phyloP scores from a whole-genome alignment of 2,113 vertebrate genomes.

The Pseudonaja textilis region DNA sequence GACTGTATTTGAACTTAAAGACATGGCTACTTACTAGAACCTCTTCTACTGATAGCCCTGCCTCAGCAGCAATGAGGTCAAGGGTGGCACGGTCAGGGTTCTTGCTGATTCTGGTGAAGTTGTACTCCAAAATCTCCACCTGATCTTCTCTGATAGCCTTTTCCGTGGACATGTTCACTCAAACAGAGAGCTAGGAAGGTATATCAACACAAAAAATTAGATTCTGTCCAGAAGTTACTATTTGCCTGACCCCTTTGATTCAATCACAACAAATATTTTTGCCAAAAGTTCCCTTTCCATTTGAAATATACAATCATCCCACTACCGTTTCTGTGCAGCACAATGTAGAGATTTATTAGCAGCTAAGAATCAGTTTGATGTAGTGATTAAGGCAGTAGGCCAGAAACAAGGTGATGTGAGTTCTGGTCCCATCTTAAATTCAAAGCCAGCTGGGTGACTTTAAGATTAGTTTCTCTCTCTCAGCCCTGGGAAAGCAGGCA shows the following conservation, averaged over 20 bases:
- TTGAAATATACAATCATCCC: not conserved
- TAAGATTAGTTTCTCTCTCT: not conserved
- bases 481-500: not conserved
- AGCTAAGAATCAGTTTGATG: not conserved
- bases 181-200: conserved; percentile 21
- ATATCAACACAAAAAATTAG: not conserved
- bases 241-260: not conserved
- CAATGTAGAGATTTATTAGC: not conserved
- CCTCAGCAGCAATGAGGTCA: conserved; percentile 74
- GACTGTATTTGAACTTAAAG: not conserved
- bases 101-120: conserved; percentile 75
- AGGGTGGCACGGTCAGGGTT: conserved; percentile 73
- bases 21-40: conserved; percentile 66
- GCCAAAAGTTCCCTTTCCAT: not conserved
- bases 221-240: not conserved
- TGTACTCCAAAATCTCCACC: conserved; percentile 74
- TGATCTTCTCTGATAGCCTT: conserved; percentile 69
- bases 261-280: not conserved
- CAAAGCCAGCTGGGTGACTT: not conserved
- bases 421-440: not conserved
- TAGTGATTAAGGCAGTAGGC: not conserved
- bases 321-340: not conserved
- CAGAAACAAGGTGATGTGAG: not conserved
- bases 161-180: conserved; percentile 60
- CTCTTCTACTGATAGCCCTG: conserved; percentile 72